Conservation (phyloP, 2,797 vertebrate species). For the Steatocranus sp. region DNA sequence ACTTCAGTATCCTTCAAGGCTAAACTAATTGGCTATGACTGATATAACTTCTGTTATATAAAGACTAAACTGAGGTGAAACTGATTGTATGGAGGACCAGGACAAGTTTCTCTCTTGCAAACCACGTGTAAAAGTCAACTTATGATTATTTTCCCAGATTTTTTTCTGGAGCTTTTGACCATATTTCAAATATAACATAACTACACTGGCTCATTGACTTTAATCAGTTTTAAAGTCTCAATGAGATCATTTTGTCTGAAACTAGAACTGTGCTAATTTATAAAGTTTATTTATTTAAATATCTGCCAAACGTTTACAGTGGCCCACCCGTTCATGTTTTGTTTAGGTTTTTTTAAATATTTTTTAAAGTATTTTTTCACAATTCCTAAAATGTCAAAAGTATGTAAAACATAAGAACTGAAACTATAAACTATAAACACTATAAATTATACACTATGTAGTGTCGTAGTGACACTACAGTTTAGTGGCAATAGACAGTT, state of each 20-base stretch:
- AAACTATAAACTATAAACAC: neutral
- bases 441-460: neutral
- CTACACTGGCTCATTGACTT: neutral
- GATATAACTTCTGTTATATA: neutral
- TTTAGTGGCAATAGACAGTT: neutral
- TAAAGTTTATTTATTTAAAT: neutral
- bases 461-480: neutral
- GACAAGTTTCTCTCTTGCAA: neutral
- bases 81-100: neutral
- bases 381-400: neutral
- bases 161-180: neutral
- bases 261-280: fast-evolving
- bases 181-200: neutral
- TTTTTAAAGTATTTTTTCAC: neutral
- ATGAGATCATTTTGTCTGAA: neutral
- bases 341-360: no score
- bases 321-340: neutral
- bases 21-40: neutral
- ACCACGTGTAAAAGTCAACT: no score
- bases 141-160: neutral
- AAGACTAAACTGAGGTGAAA: neutral
- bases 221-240: neutral
- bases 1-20: neutral
- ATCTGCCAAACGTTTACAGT: neutral
- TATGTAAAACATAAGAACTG: neutral